Conservation (phyloP, 2,797 vertebrate species). For the Lepilemur septentrionalis region DNA sequence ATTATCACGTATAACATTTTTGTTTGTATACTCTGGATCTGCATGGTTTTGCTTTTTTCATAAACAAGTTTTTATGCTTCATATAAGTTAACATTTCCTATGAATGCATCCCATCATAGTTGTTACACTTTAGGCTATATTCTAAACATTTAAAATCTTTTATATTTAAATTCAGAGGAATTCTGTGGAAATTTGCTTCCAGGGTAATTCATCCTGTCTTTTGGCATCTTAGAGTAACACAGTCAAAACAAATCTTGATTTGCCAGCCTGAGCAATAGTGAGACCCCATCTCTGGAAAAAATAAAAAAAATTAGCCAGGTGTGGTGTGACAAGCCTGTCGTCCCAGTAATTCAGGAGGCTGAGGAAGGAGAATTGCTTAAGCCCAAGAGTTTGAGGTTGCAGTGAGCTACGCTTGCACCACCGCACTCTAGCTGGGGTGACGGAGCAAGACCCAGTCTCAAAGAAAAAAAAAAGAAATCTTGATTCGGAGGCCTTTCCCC, state of each 20-base stretch:
- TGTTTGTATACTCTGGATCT: neutral
- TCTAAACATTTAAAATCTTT: neutral
- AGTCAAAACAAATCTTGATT: neutral
- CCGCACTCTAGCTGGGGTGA: neutral
- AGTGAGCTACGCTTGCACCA: neutral
- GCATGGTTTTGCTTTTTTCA: neutral
- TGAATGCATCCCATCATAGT: neutral
- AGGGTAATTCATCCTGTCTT: neutral
- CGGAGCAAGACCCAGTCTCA: neutral
- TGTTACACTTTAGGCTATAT: neutral
- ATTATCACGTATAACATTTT: neutral
- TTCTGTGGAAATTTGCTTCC: neutral
- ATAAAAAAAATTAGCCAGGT: neutral
- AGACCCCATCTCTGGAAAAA: too few species aligned
- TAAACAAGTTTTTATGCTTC: neutral
- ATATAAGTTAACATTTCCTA: neutral
- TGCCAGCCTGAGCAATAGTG: too few species aligned
- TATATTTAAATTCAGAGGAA: conserved; percentile 18
- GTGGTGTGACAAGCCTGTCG: neutral
- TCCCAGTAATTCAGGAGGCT: neutral
- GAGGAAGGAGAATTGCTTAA: neutral
- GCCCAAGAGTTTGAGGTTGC: neutral
- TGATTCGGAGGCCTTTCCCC: too few species aligned
- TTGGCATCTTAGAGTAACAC: neutral
- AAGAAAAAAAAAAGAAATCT: neutral